A percentile compares a stretch with the other conserved stretches of the same genome.
Evolutionary conservation across 2,113 vertebrate species (phyloP).

Genomic region (Eonycteris spelaea): DNA sequence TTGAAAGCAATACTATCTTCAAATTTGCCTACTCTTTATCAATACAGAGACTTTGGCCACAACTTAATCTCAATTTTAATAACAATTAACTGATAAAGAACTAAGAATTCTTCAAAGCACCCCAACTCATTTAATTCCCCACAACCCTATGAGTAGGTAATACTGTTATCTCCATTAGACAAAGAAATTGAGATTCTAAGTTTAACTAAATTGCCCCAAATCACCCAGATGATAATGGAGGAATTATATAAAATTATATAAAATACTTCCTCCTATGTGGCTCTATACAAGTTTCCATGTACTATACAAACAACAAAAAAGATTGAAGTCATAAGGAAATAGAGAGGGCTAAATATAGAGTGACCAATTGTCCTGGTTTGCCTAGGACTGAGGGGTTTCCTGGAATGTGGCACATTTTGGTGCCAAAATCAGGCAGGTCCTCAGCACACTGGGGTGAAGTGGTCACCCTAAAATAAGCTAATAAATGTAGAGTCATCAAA

Average conservation of each 20-base stretch:
- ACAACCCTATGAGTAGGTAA: not conserved
- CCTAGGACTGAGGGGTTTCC: not conserved
- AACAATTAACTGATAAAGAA: not conserved
- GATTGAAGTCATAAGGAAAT: not conserved
- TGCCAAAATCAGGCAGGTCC: not conserved
- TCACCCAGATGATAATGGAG: not conserved
- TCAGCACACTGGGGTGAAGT: not conserved
- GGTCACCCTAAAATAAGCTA: not conserved
- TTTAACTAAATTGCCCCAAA: not conserved
- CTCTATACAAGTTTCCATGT: not conserved
- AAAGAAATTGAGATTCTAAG: not conserved
- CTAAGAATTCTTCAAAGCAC: not conserved
- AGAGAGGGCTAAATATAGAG: not conserved
- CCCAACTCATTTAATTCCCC: not conserved
- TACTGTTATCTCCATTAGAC: not conserved
- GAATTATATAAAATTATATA: not conserved
- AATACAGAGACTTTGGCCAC: not conserved
- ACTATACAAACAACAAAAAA: not conserved
- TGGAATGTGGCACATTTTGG: not conserved
- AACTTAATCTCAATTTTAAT: slow-evolving; percentile 5
- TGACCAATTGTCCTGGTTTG: not conserved
- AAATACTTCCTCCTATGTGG: not conserved
- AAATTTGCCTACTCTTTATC: not conserved
- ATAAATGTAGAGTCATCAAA: not conserved
- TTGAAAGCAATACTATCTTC: not conserved